Evolutionary conservation across 1,140 invertebrate species (phyloP), one percentile per base, ranked within the genome.

Genomic region (Hypsibius dujardini): DNA sequence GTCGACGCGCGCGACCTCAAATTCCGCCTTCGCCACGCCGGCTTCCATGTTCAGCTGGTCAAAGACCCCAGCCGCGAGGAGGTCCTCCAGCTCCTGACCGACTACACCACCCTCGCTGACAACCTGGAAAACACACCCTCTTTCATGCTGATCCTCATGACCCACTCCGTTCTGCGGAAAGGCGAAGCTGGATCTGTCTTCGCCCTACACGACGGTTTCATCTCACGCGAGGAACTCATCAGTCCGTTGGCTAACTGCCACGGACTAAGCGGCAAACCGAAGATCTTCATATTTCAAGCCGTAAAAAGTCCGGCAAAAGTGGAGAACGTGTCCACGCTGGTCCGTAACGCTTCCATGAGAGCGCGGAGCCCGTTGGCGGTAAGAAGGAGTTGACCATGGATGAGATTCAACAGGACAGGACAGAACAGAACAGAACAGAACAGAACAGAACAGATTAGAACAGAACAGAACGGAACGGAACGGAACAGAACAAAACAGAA

Each of bases 241-340:
- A 12, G 3, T 12, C 50, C 50, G 50, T 56, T 56, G 28, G 28
- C 28, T 28, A 28, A 28, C 28, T 28, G 28, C 28, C 28, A 28
- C 28, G 50, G 50, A 0, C 50, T 45, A 42, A 45, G 45, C 3
- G 45, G 45, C 7, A 42, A 7, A 7, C 12, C 62, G 62, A 67
- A 67, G 42, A 45, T 67, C 62, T 42, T 67, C 3, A 67, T 67
- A 12, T 67, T 67, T 45, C 62, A 67, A 15, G 62, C 42, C 7
- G 12, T 28, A 28, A 28, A 28, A 28, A 28, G 28, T 28, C 28
- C 28, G 28, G 28, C 28, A 28, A 28, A 28, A 28, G 28, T 28
- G 28, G 28, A 28, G 28, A 28, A 28, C 28, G 28, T 28, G 28
- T 28, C 28, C 28, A 28, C 28, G 28, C 28, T 28, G 28, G 28